Percentiles rank a stretch among this genome's conserved stretches.
phyloP scores from a whole-genome alignment of 2,113 vertebrate genomes.

The Alectura lathami region DNA sequence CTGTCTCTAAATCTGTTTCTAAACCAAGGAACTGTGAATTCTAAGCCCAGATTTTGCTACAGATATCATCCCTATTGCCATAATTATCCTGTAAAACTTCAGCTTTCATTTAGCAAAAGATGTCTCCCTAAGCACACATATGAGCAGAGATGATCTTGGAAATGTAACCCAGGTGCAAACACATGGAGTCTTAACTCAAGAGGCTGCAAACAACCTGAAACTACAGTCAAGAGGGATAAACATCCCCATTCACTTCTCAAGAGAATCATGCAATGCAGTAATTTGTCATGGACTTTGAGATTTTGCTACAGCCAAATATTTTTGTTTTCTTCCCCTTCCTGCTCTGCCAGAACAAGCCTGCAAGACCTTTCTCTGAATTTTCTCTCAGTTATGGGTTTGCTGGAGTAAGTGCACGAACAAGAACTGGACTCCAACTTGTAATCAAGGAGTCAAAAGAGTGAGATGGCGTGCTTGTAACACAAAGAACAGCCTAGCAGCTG shows the following conservation, averaged over 20 bases:
- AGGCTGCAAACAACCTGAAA: neutral
- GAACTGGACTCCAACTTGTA: neutral
- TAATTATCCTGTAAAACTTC: neutral
- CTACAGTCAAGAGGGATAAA: neutral
- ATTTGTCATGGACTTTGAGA: neutral
- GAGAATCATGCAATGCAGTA: accelerated
- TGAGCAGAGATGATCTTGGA: neutral
- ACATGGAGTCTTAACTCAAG: neutral
- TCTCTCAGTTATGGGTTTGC: neutral
- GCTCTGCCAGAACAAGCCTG: neutral
- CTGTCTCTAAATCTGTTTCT: neutral
- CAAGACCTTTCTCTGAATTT: neutral
- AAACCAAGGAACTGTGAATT: neutral
- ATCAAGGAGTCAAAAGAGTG: neutral
- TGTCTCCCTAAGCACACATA: neutral
- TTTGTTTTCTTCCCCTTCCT: neutral
- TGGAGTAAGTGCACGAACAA: neutral
- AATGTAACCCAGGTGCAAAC: neutral
- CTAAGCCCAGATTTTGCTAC: neutral
- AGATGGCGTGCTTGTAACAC: neutral
- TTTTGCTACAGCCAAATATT: neutral
- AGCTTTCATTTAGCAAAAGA: neutral
- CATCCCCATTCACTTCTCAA: neutral
- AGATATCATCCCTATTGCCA: neutral
- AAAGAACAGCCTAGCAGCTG: neutral